Evolutionary conservation across 2,888 invertebrate genomes (phyloP).

Genomic region (Sylvicola fuscatus): DNA sequence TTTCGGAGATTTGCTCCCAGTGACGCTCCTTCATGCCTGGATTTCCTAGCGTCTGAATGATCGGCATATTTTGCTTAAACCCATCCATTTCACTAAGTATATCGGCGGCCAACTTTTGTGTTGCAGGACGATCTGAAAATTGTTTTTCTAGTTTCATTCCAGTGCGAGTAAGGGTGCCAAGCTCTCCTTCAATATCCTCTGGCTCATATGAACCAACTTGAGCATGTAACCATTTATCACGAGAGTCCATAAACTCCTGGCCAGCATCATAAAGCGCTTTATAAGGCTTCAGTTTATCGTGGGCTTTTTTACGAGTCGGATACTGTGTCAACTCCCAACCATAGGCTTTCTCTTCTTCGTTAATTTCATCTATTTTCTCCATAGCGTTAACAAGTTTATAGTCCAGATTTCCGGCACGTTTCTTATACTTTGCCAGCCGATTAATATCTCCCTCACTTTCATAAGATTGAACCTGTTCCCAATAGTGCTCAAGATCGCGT

Average conservation of each 20-base stretch:
- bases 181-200: slow-evolving; percentile 53
- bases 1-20: slow-evolving; percentile 89
- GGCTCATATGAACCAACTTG: slow-evolving; percentile 72
- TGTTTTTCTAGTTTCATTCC: slow-evolving; percentile 76
- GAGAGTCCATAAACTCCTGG: slow-evolving; percentile 63
- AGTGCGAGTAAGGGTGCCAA: slow-evolving; percentile 30
- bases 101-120: slow-evolving; percentile 45
- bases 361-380: slow-evolving; percentile 66
- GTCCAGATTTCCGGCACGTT: slow-evolving; percentile 61
- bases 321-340: slow-evolving; percentile 79
- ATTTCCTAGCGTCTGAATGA: slow-evolving; percentile 85
- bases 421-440: slow-evolving; percentile 62
- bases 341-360: slow-evolving; percentile 75
- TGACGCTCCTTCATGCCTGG: slow-evolving; percentile 82
- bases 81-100: slow-evolving; percentile 51
- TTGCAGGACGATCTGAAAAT: slow-evolving; percentile 55
- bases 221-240: slow-evolving; percentile 67
- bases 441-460: slow-evolving; percentile 73
- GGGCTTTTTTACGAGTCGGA: slow-evolving; percentile 56
- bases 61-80: slow-evolving; percentile 72
- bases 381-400: slow-evolving; percentile 42
- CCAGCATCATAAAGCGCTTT: slow-evolving; percentile 79
- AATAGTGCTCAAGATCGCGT: slow-evolving; percentile 61
- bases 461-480: slow-evolving; percentile 63
- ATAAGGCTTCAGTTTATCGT: slow-evolving; percentile 65